Base-by-base conservation (phyloP, 2,797 vertebrate genomes). In the Linurgus olivaceus region DNA sequence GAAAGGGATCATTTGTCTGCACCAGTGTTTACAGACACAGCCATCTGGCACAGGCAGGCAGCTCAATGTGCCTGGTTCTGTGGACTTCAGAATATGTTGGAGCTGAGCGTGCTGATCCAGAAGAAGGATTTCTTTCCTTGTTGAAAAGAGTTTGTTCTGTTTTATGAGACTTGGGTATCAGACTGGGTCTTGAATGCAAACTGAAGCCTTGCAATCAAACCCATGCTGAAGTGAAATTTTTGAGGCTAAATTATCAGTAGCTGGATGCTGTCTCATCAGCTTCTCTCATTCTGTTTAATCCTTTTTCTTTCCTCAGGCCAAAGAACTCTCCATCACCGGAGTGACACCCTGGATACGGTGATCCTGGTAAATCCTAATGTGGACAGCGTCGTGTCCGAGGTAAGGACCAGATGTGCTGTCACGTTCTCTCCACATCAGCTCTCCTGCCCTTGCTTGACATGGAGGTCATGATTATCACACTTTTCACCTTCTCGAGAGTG, bases 291-390 rank as follows among this genome's bases (percentile, higher is more conserved):
- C 57, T 48, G 11, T 87, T 63, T 94, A 55, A 93, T 66, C 48
- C 35, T 38, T 83, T 92, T 21, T 88, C n/a, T 97, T 83, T 97
- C 65, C 87, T 61, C 90, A 99, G 99, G 99, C 95, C 99, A 99
- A 97, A 98, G 98, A 97, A 98, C 98, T 94, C 98, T 99, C 52
- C 98, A 98, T 95, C 98, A 99, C 95, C 98, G 97, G 95, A 99
- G 99, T 92, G 98, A 99, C 93, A 98, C 97, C 75, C 98, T 99
- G 50, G 97, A 99, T 94, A 99, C 99, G 1, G 98, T 98, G 86
- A 98, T 99, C 96, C 97, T 99, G 96, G 99, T 99, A 73, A 99
- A 99, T 95, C 99, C 99, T 52, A 98, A 98, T 88, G 98, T 98
- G 94, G 98, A 98, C 77, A 98, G 98, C 35, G 94, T 98, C 18